These are phyloP conservation scores for Deilephila porcellus DNA, from an alignment of 2,888 invertebrate species.

Conservation along the genomic window DNA sequence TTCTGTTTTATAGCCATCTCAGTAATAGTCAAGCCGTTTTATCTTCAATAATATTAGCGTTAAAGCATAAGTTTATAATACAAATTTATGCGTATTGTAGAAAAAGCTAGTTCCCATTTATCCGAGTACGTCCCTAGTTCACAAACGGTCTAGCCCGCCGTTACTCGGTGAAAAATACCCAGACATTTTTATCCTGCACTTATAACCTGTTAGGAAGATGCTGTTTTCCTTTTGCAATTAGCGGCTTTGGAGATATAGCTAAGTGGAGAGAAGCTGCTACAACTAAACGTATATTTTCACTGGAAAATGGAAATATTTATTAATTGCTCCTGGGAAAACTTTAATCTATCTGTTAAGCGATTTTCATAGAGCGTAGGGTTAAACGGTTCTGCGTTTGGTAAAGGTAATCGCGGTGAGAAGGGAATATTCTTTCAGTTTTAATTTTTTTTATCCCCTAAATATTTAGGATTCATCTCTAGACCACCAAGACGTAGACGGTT, in stretches of 20 bases:
- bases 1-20: too few relatives aligned
- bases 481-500: too few relatives aligned
- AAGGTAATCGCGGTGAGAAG: too few relatives aligned
- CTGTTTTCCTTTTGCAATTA: slow-evolving; percentile 60
- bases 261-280: not conserved
- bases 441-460: too few relatives aligned
- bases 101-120: not conserved
- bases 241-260: slow-evolving; percentile 44
- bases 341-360: not conserved
- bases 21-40: too few relatives aligned
- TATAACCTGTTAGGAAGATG: slow-evolving; percentile 61
- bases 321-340: not conserved
- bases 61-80: too few relatives aligned
- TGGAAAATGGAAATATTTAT: slow-evolving; percentile 3
- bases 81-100: too few relatives aligned
- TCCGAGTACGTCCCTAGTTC: slow-evolving; percentile 51
- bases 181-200: slow-evolving; percentile 72
- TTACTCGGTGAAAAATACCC: slow-evolving; percentile 67
- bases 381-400: too few relatives aligned
- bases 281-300: slow-evolving; percentile 12
- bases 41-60: too few relatives aligned
- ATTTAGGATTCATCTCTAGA: too few relatives aligned
- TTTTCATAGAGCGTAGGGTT: too few relatives aligned
- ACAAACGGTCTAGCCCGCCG: slow-evolving; percentile 57
- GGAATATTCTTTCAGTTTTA: too few relatives aligned